Base-by-base conservation (phyloP, 1,140 invertebrate genomes). In the Drosophila pseudoananassae region DNA sequence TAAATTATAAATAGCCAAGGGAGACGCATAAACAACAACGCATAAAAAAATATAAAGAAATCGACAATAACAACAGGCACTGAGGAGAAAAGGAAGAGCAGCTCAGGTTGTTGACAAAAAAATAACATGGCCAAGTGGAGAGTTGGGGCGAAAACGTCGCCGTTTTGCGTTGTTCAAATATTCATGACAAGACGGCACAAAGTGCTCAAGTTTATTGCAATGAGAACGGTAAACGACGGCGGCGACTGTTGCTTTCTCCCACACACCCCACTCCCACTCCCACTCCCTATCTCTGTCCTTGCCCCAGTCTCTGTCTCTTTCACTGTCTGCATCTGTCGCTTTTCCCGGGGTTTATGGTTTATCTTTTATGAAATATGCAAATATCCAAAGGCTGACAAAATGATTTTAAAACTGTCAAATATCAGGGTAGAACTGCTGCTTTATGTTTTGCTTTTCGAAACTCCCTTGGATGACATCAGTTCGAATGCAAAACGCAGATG, bases 141-240 rank as follows among this genome's bases (percentile, higher is more conserved):
- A 51, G 40, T 17, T 8, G 29, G 14, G 53, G 51, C 46, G 61
- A 77, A 81, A 78, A 66, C 61, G 64, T 68, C 70, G 78, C 59
- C 82, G 83, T 78, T 87, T 84, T 88, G 83, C 58, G 78, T 78
- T 78, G 56, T 82, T 87, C 78, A 87, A 87, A 88, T 88, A 87
- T 87, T 88, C 75, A 87, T 87, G 82, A 88, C 83, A 82, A 87
- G 78, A 64, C 70, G 69, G 66, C 61, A 87, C 65, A 87, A 82
- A 88, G 83, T 82, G 82, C 82, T 87, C 78, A 87, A 87, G 68
- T 88, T 76, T 85, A 88, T 76, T 88, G 83, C 85, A 88, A 82
- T 82, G 75, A 82, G 80, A 88, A 78, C 74, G 74, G 83, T 57
- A 76, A 82, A 59, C 74, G 82, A 66, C 76, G 58, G 61, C 69